These are phyloP conservation scores for Morone chrysops DNA, from an alignment of 2,113 vertebrate genomes.

Conservation along the genomic window DNA sequence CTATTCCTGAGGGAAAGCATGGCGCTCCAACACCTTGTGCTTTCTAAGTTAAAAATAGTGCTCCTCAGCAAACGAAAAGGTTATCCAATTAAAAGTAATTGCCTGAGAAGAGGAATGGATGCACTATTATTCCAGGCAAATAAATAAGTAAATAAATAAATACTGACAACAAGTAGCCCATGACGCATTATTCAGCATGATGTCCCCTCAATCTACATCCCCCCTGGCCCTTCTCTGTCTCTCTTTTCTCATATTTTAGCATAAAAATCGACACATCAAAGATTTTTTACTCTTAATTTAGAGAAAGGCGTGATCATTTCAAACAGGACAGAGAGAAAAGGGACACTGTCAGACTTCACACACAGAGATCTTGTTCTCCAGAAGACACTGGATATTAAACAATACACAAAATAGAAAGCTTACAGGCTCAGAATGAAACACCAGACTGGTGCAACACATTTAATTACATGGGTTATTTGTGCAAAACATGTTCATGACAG, in stretches of 20 bases:
- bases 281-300: constrained; percentile 52
- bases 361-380: background rate
- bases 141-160: constrained; percentile 60
- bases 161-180: constrained; percentile 62
- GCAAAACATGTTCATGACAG: background rate
- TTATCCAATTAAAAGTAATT: constrained; percentile 83
- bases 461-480: background rate
- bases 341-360: constrained; percentile 9
- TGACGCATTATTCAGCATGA: constrained; percentile 64
- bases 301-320: constrained; percentile 20
- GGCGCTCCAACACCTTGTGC: constrained; percentile 52
- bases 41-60: constrained; percentile 76
- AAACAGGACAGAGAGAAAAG: constrained; percentile 16
- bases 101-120: constrained; percentile 59
- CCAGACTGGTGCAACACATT: background rate
- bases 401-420: background rate
- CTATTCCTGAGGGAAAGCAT: constrained; percentile 54
- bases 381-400: background rate
- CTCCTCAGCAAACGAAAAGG: constrained; percentile 70
- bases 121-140: constrained; percentile 45
- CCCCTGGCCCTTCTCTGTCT: constrained; percentile 15
- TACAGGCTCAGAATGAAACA: background rate
- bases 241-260: constrained; percentile 62
- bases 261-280: constrained; percentile 65
- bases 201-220: constrained; percentile 50